These are phyloP conservation scores for Gallinago stenura DNA, from an alignment of 2,797 vertebrate genomes.

Conservation along the genomic window DNA sequence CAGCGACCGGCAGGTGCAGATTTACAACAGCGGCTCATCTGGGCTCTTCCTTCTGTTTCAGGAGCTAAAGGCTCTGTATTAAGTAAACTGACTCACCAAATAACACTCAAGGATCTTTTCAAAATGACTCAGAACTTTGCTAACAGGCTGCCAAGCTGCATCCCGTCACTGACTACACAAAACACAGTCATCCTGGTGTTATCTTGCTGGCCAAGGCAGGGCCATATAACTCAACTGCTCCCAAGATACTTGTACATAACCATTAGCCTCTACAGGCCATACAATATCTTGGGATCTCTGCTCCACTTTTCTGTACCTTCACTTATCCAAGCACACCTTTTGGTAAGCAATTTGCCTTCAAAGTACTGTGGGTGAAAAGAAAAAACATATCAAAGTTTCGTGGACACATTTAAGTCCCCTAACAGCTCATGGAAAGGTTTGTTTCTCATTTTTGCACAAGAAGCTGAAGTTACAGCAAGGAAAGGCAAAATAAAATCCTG, in stretches of 20 bases:
- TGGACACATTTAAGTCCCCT: slow-evolving; percentile 9
- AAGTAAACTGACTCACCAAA: slow-evolving; percentile 53
- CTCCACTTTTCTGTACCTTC: neutral
- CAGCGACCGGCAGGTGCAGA: neutral
- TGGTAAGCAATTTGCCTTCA: slow-evolving; percentile 36
- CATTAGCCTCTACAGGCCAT: neutral
- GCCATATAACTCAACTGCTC: neutral
- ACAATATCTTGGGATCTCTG: neutral
- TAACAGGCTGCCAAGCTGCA: neutral
- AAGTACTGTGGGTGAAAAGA: slow-evolving; percentile 17
- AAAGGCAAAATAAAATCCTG: slow-evolving; percentile 20
- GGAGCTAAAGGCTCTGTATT: slow-evolving; percentile 16
- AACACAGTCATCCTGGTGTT: neutral
- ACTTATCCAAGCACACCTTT: neutral
- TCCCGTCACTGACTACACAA: neutral
- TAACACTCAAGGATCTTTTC: slow-evolving; percentile 24
- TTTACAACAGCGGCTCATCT: neutral
- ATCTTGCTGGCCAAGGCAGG: neutral
- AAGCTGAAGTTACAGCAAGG: neutral
- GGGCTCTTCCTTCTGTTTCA: neutral
- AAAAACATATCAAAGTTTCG: slow-evolving; percentile 59
- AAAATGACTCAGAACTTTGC: neutral
- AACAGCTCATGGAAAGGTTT: neutral
- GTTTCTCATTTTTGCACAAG: slow-evolving; percentile 32
- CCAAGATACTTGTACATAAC: slow-evolving; percentile 14